phyloP scores from a whole-genome alignment of 1,140 invertebrate genomes.

The Drosophila fuyamai region DNA sequence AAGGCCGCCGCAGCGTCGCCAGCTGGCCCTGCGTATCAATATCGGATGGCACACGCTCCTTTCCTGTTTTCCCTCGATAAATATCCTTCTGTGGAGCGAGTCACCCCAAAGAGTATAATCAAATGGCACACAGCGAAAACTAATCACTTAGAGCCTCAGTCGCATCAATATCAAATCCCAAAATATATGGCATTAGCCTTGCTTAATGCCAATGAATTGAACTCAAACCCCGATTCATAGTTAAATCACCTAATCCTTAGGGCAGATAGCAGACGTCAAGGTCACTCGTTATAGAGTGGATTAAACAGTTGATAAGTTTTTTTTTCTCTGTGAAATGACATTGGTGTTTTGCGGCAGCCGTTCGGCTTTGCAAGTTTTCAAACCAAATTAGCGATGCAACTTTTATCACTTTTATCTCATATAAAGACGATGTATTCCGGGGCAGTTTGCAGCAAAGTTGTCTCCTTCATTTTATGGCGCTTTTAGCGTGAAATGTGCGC shows the following conservation, averaged over 20 bases:
- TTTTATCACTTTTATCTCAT: conserved; percentile 8
- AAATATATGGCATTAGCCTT: no score
- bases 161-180: no score
- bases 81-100: no score
- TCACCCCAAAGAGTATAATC: not conserved
- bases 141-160: not conserved
- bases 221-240: no score
- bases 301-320: not conserved
- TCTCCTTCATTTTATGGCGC: conserved; percentile 49
- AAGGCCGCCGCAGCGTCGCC: conserved; percentile 44
- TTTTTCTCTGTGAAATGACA: not conserved
- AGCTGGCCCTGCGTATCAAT: conserved; percentile 50
- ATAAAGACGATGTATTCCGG: conserved; percentile 10
- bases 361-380: not conserved
- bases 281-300: no score
- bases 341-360: not conserved
- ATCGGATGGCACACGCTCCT: conserved; percentile 16
- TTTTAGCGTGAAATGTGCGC: conserved; percentile 59
- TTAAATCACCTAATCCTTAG: no score
- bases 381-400: conserved; percentile 25
- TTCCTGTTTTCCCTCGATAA: not conserved
- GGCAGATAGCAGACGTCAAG: no score
- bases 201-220: no score
- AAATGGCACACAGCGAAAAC: not conserved
- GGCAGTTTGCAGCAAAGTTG: conserved; percentile 11